Conservation (phyloP, 2,888 invertebrate species). For the Thumatha senex region DNA sequence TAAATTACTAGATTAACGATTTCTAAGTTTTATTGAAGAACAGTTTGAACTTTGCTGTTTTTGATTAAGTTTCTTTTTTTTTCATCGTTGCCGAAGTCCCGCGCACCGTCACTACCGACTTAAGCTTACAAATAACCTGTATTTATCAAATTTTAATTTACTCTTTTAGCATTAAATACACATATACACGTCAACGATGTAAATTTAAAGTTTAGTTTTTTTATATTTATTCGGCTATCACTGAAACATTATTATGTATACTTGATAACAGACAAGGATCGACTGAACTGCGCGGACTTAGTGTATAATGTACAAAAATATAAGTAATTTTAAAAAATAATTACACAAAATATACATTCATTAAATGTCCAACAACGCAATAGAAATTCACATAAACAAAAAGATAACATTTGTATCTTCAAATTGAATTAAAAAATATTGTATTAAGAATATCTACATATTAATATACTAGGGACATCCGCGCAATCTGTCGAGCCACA, state of each 20-base stretch:
- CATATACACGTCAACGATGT: constrained; percentile 73
- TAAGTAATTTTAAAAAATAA: constrained; percentile 26
- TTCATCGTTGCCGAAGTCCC: constrained; percentile 36
- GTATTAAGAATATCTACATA: constrained; percentile 16
- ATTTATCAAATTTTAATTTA: constrained; percentile 54
- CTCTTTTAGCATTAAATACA: constrained; percentile 65
- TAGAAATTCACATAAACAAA: constrained; percentile 10
- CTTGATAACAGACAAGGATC: constrained; percentile 69
- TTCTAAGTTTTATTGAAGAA: neutral
- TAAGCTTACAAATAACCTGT: constrained; percentile 56
- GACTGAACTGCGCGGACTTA: constrained; percentile 54
- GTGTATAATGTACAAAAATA: constrained; percentile 27
- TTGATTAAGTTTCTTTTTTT: neutral
- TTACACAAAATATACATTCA: constrained; percentile 23
- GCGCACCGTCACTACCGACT: constrained; percentile 72
- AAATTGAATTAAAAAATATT: constrained; percentile 11
- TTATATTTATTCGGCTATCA: constrained; percentile 62
- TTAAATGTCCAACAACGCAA: constrained; percentile 26
- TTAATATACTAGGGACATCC: constrained; percentile 34
- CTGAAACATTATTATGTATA: constrained; percentile 67
- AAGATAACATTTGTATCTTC: constrained; percentile 18
- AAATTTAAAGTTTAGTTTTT: constrained; percentile 36
- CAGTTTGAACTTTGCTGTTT: constrained; percentile 12
- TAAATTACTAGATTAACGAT: neutral
- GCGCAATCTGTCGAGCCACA: constrained; percentile 61